These are phyloP conservation scores for Rhinophrynus dorsalis DNA, from an alignment of 2,797 vertebrate genomes.

Conservation along the genomic window DNA sequence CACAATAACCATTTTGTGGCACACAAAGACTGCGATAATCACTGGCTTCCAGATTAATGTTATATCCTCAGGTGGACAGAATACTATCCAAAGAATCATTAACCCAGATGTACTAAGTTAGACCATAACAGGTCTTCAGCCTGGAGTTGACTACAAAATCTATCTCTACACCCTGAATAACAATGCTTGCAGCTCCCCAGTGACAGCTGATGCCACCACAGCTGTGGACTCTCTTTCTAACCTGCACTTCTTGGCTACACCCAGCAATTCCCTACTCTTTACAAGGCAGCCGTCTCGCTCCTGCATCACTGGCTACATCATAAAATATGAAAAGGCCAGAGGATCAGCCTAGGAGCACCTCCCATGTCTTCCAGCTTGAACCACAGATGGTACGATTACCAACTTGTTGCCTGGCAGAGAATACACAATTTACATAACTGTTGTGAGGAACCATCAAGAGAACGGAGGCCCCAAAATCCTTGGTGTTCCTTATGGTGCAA, in stretches of 20 bases:
- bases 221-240: constrained; percentile 87
- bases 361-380: constrained; percentile 77
- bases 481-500: constrained; percentile 83
- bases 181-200: constrained; percentile 84
- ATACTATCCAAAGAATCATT: constrained; percentile 80
- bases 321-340: constrained; percentile 84
- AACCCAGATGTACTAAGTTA: constrained; percentile 75
- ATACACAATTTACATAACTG: constrained; percentile 86
- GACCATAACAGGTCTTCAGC: constrained; percentile 87
- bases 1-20: constrained; percentile 89
- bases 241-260: constrained; percentile 88
- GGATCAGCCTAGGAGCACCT: constrained; percentile 74
- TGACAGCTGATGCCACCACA: constrained; percentile 83
- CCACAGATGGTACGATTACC: constrained; percentile 76
- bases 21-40: constrained; percentile 87
- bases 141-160: constrained; percentile 90
- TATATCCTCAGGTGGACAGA: constrained; percentile 69
- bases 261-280: constrained; percentile 78
- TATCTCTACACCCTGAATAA: constrained; percentile 89
- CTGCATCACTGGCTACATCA: constrained; percentile 87
- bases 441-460: constrained; percentile 86
- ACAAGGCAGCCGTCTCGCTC: constrained; percentile 87
- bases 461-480: constrained; percentile 83
- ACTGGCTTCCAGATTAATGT: constrained; percentile 91
- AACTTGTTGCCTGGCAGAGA: constrained; percentile 87